A percentile compares a stretch with the other conserved stretches of the same genome.
phyloP scores from a whole-genome alignment of 2,113 vertebrate species.

The Alethe diademata region DNA sequence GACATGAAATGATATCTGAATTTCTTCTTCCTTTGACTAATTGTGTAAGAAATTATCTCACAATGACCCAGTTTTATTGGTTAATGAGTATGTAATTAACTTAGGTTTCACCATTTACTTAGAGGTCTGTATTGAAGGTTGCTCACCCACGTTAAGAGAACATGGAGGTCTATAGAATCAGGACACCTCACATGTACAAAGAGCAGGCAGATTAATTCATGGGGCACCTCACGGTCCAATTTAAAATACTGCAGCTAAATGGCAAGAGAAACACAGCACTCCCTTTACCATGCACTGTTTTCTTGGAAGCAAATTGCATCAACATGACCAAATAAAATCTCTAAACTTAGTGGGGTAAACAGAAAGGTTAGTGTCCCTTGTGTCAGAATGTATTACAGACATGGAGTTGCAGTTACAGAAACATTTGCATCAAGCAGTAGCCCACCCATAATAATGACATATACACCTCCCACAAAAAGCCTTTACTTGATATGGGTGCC shows the following conservation, averaged over 20 bases:
- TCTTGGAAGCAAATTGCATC: not conserved
- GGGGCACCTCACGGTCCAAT: not conserved
- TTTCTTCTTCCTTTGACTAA: not conserved
- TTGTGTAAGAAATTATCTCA: not conserved
- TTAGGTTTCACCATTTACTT: not conserved
- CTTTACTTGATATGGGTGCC: not conserved
- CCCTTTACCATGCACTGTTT: not conserved
- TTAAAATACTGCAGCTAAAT: not conserved
- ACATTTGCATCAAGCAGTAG: not conserved
- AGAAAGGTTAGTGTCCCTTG: not conserved
- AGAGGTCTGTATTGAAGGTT: not conserved
- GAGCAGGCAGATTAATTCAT: not conserved
- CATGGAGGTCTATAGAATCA: not conserved
- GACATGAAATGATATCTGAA: not conserved
- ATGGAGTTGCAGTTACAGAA: not conserved
- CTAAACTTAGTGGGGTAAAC: not conserved
- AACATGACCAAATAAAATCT: not conserved
- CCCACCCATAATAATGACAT: accelerated
- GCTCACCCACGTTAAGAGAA: not conserved
- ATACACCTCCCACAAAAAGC: not conserved
- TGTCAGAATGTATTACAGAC: not conserved
- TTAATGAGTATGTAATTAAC: not conserved
- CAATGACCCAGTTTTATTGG: not conserved
- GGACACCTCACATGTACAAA: not conserved
- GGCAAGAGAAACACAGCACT: not conserved